Evolutionary conservation across 2,888 invertebrate genomes (phyloP), one percentile per base, ranked within the genome.

Genomic region (Microplitis deprimator): DNA sequence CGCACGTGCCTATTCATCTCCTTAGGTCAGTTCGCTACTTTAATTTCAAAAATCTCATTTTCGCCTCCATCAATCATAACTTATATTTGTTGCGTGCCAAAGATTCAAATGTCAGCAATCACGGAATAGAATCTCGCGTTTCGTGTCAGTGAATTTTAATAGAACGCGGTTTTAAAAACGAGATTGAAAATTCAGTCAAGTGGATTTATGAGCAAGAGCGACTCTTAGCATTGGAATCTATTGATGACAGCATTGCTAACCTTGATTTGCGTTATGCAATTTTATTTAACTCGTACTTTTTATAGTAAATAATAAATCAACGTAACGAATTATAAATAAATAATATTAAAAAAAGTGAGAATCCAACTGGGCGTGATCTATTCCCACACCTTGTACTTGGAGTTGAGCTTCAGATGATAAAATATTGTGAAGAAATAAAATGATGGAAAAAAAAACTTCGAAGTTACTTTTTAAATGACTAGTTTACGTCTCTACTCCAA

Each of bases 321-420:
- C 40, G 62, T 1, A 41, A 41, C 40, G 62, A 38, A 39, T 29
- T n/a, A 65, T 73, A 59, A 20, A 73, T 65, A 65, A 10, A 62
- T 62, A n/a, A 40, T 50, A 59, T n/a, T 40, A 73, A 59, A 67
- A 17, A 13, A 8, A 40, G 41, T 62, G 40, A 68, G 16, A 40
- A 17, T 69, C 29, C 38, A 60, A 68, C 69, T 73, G 69, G 70
- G 70, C 70, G 73, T 77, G 40, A 39, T 73, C 38, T 64, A 29
- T 77, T 77, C 77, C 73, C 77, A 77, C 77, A 70, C 65, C 59
- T 77, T 73, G 73, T 50, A 13, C 50, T 50, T 50, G 50, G 8
- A 50, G 10, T 50, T 50, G 50, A 50, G 29, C 50, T 50, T 8
- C 13, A 50, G 50, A 13, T 50, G 13, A 50, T 50, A 13, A 8